Conservation (phyloP, 2,797 vertebrate genomes). For the Coluber constrictor region DNA sequence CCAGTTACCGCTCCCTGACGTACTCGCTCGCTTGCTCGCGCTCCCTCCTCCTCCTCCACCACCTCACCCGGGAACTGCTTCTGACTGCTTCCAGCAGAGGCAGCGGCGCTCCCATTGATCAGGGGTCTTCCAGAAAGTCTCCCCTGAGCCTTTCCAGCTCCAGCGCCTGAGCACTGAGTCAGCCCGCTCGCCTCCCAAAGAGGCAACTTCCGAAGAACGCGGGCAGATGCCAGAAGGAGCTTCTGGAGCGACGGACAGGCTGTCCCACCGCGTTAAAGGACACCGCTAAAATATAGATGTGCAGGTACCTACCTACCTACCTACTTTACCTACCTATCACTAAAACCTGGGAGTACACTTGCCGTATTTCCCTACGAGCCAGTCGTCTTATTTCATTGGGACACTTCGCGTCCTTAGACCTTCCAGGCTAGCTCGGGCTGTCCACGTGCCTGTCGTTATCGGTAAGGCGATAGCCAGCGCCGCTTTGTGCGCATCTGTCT, state of each 20-base stretch:
- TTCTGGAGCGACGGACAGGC: not conserved
- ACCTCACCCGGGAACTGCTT: not conserved
- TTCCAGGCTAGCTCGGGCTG: not conserved
- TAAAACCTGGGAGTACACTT: not conserved
- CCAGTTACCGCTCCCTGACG: not conserved
- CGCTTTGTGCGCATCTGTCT: not conserved
- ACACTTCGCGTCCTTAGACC: not conserved
- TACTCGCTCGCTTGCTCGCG: not conserved
- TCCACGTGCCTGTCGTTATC: not conserved
- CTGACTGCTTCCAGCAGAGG: not conserved
- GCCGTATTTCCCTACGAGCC: not conserved
- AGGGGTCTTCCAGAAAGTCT: not conserved
- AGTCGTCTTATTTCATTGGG: not conserved
- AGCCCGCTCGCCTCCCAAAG: not conserved
- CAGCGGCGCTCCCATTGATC: not conserved
- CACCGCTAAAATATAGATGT: not conserved
- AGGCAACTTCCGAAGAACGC: slow-evolving; percentile 15
- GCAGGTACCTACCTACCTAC: not conserved
- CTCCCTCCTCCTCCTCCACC: not conserved
- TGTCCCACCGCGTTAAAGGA: not conserved
- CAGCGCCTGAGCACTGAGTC: not conserved
- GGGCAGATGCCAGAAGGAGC: slow-evolving; percentile 41
- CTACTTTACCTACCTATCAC: not conserved
- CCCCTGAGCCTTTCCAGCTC: not conserved
- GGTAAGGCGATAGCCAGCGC: not conserved